Evolutionary conservation across 2,888 invertebrate genomes (phyloP).

Genomic region (Dendrolimus pini): DNA sequence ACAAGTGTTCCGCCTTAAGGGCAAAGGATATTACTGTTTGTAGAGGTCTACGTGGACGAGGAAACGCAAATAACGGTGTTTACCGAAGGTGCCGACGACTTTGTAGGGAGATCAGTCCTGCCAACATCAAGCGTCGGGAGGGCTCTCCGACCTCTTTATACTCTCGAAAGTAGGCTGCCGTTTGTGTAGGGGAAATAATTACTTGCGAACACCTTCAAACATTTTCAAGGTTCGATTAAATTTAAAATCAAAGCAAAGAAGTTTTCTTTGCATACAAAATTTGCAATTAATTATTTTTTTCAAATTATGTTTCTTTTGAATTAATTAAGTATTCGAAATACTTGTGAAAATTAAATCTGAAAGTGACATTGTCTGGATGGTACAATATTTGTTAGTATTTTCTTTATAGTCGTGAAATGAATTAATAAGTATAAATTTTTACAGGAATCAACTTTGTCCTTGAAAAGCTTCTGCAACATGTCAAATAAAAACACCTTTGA

Average conservation of each 20-base stretch:
- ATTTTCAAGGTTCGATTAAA: conserved; percentile 3
- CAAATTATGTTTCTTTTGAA: neutral
- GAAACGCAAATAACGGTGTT: conserved; percentile 46
- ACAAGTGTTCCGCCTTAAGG: conserved; percentile 30
- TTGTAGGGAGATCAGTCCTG: conserved; percentile 35
- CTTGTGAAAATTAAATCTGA: no score
- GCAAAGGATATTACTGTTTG: conserved; percentile 52
- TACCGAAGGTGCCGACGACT: conserved; percentile 37
- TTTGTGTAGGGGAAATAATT: conserved; percentile 7
- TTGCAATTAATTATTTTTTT: neutral
- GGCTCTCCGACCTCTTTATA: conserved; percentile 7
- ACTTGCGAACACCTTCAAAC: conserved; percentile 1
- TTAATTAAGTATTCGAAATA: no score
- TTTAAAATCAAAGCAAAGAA: conserved; percentile 13
- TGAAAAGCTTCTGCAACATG: no score
- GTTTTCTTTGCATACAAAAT: neutral
- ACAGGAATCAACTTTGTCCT: no score
- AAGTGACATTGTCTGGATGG: no score
- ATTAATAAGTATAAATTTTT: no score
- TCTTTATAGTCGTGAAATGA: no score
- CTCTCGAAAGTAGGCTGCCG: neutral
- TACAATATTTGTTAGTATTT: no score
- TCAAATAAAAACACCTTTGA: no score
- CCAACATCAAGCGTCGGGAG: conserved; percentile 5
- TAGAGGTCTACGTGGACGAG: conserved; percentile 38